Evolutionary conservation across 2,113 vertebrate genomes (phyloP), one percentile per base, ranked within the genome.

Genomic region (Oplegnathus fasciatus): DNA sequence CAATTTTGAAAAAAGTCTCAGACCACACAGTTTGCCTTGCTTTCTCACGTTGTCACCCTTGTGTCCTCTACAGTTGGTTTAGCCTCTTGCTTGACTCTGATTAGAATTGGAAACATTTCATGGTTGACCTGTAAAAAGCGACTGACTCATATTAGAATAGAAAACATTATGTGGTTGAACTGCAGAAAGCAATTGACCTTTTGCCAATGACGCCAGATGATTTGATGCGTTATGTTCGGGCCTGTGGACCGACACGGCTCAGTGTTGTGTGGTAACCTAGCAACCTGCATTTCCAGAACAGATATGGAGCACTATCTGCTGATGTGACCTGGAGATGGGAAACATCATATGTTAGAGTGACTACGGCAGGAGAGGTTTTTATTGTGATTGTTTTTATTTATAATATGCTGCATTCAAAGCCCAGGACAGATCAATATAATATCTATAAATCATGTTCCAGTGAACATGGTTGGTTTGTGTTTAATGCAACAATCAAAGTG

Each of bases 161-260:
- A 22, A 44, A 75, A 80, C 4, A 1, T 62, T 54, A 57, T 0
- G 37, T 70, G 82, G 68, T 75, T 82, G 69, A 55, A 73, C 71
- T 83, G 58, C 32, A 5, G 18, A 79, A 67, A 40, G 75, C 52
- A 69, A 58, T 4, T 88, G 75, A 88, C 75, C 78, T 83, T 92
- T 82, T 50, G 69, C 58, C 30, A 46, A 40, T 15, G 26, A 65
- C 42, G 67, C 40, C 24, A 52, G 80, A 74, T 62, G 58, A 83
- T 83, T 67, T 76, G 28, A 73, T 69, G 65, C 11, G 15, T 66
- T 18, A 32, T 28, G 10, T 82, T 72, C 18, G 4, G 65, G n/a
- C 62, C 30, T 74, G 58, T 66, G 46, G 80, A 86, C 8, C 1
- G 24, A 76, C 60, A 3, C 1, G n/a, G 9, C 40, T 76, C 75